Conservation (phyloP, 2,797 vertebrate genomes). For the Arremon aurantiirostris region DNA sequence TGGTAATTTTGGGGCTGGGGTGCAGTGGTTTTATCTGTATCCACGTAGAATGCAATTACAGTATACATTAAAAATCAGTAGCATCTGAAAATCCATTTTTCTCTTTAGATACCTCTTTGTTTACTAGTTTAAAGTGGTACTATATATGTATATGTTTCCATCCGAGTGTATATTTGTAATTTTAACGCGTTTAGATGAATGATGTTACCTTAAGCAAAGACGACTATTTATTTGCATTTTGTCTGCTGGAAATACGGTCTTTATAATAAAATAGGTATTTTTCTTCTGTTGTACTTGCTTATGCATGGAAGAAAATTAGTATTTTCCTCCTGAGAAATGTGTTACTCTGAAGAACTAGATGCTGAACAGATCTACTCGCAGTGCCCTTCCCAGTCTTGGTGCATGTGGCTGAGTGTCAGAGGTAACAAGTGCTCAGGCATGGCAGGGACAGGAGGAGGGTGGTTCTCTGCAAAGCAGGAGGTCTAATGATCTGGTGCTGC, state of each 20-base stretch:
- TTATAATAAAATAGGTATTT: background rate
- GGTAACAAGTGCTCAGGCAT: background rate
- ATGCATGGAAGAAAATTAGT: background rate
- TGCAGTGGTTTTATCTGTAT: background rate
- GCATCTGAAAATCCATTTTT: background rate
- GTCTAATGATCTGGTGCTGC: background rate
- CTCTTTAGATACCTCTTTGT: background rate
- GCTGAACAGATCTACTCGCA: background rate
- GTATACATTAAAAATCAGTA: background rate
- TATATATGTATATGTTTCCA: background rate
- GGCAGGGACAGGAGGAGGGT: background rate
- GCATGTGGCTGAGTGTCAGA: background rate
- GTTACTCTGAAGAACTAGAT: background rate
- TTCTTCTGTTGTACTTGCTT: background rate
- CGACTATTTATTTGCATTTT: background rate
- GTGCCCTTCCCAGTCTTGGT: background rate
- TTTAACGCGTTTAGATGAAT: background rate
- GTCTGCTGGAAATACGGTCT: background rate
- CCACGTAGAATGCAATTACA: background rate
- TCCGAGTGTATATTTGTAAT: background rate
- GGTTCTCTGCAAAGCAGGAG: background rate
- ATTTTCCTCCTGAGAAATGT: background rate
- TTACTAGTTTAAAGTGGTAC: background rate
- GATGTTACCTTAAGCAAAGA: background rate
- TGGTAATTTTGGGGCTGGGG: background rate